A percentile compares a stretch with the other conserved stretches of the same genome.
These are phyloP conservation scores for Tiliacea citrago DNA, from an alignment of 2,888 invertebrate genomes.

Conservation along the genomic window DNA sequence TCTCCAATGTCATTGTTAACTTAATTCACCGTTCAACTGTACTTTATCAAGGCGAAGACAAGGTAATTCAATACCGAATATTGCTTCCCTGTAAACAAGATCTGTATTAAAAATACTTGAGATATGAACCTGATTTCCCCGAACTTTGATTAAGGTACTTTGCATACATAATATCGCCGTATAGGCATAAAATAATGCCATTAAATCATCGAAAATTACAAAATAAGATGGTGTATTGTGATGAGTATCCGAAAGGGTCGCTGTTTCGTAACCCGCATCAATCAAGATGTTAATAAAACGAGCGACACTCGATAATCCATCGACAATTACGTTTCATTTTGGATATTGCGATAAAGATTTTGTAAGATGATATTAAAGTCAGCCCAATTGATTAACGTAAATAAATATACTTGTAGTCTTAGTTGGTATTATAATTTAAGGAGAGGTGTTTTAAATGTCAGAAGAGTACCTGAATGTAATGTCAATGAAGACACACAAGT, in stretches of 20 bases:
- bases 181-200: constrained; percentile 4
- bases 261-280: constrained; percentile 70
- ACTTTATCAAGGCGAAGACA: constrained; percentile 54
- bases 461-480: neutral
- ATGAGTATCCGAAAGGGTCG: constrained; percentile 66
- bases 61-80: constrained; percentile 45
- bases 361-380: constrained; percentile 29
- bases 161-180: constrained; percentile 46
- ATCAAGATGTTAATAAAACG: constrained; percentile 68
- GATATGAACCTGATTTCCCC: constrained; percentile 41
- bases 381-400: constrained; percentile 37
- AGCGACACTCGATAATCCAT: constrained; percentile 57
- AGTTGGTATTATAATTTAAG: constrained; percentile 12
- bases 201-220: constrained; percentile 69
- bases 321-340: constrained; percentile 63
- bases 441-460: constrained; percentile 18
- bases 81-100: constrained; percentile 26
- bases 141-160: constrained; percentile 27
- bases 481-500: too few relatives aligned
- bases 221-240: constrained; percentile 66
- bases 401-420: constrained; percentile 13
- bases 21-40: constrained; percentile 61
- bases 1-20: constrained; percentile 74
- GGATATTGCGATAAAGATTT: constrained; percentile 52
- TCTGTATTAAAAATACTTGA: constrained; percentile 19